Evolutionary conservation across 1,140 invertebrate genomes (phyloP), one percentile per base, ranked within the genome.

Genomic region (Drosophila littoralis): DNA sequence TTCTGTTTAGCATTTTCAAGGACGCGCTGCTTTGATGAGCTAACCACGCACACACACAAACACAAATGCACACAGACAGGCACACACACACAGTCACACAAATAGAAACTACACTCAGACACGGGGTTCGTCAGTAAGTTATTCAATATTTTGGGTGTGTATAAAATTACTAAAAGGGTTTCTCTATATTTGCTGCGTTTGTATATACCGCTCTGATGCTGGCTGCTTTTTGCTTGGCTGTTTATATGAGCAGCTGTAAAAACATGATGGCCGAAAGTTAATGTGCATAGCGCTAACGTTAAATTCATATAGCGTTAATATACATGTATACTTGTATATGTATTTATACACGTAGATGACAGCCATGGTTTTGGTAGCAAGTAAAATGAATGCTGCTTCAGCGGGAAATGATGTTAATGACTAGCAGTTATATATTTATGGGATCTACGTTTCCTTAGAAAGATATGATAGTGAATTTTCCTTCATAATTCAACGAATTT

Each of bases 91-190:
- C 7, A 64, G n/a, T 6, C 22, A 28, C 22, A 28, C 22, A 28
- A 7, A 42, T 22, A 38, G 42, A 32, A 59, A 43, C 33, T 51
- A 60, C 38, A 52, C 48, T 54, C 13, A 35, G 33, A 40, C 36
- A 40, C 60, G 63, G 57, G 58, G 40, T 65, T 60, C 66, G 33
- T 60, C 72, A 55, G 48, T 60, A 63, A 75, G 73, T 71, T 72
- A 79, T 72, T 72, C 76, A 79, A 79, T 79, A 79, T 79, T 76
- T 76, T 54, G 57, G 50, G 67, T 51, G 61, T 58, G 73, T 78
- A 78, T 76, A 72, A 76, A 66, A 76, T 78, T 76, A 78, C 76
- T 76, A 76, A 79, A 79, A 72, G 76, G 76, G 66, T 71, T 78
- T 78, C 48, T 28, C 33, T 63, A 63, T 35, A 8, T 43, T 32